Percentiles rank a stretch among this genome's conserved stretches.
Evolutionary conservation across 2,113 vertebrate species (phyloP).

Genomic region (Hemibagrus wyckioides): DNA sequence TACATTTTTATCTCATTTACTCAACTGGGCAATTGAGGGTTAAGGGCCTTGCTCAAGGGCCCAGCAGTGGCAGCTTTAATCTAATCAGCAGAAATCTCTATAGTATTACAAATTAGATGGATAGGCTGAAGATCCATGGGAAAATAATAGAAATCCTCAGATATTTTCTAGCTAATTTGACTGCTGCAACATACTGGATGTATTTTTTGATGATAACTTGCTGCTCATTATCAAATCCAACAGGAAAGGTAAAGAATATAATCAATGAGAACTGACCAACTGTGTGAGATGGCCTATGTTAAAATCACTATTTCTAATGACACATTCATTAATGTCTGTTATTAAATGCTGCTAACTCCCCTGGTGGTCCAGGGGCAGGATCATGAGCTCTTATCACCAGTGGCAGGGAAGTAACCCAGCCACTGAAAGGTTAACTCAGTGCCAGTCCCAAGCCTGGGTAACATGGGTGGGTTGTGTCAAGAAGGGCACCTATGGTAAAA

Average conservation of each 20-base stretch:
- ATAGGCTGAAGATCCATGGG: not conserved
- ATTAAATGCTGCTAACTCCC: not conserved
- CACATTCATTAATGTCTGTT: not conserved
- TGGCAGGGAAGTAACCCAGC: too few relatives aligned
- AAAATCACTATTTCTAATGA: slow-evolving; percentile 13
- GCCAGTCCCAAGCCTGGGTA: too few relatives aligned
- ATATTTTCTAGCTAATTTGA: not conserved
- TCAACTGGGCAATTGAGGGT: too few relatives aligned
- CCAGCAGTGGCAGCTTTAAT: not conserved
- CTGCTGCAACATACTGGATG: not conserved
- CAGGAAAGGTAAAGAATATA: slow-evolving; percentile 9
- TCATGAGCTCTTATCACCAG: too few relatives aligned
- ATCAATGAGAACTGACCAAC: not conserved
- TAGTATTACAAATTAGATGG: not conserved
- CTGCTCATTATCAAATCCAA: slow-evolving; percentile 1
- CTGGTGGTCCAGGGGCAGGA: too few relatives aligned
- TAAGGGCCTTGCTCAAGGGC: too few relatives aligned
- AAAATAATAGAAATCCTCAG: not conserved
- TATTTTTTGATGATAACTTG: not conserved
- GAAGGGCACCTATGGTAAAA: too few relatives aligned
- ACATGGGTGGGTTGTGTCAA: too few relatives aligned
- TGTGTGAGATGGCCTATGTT: not conserved
- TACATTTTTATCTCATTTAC: too few relatives aligned
- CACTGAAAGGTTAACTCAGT: too few relatives aligned
- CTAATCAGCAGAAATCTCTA: not conserved